phyloP scores from a whole-genome alignment of 2,797 vertebrate genomes.

The Epinephelus coioides region DNA sequence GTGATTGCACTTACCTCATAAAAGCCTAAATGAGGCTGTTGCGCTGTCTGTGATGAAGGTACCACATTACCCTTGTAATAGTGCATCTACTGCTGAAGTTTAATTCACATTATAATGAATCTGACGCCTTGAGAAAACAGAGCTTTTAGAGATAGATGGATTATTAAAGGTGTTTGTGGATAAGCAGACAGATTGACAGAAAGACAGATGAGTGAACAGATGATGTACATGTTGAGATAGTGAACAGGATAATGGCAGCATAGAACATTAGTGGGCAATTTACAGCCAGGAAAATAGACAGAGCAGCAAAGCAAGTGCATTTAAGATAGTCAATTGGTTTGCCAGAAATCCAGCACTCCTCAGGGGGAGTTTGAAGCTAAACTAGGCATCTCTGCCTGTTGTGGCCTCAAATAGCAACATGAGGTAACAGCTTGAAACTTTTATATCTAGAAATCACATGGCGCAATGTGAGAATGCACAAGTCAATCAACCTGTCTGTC shows the following conservation, averaged over 20 bases:
- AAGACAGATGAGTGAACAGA: conserved; percentile 36
- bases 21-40: conserved; percentile 31
- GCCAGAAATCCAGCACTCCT: conserved; percentile 35
- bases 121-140: conserved; percentile 38
- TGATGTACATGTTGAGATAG: conserved; percentile 38
- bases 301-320: conserved; percentile 32
- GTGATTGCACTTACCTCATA: conserved; percentile 30
- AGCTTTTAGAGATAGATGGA: conserved; percentile 39
- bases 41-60: conserved; percentile 46
- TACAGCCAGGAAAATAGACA: conserved; percentile 14
- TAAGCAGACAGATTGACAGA: conserved; percentile 31
- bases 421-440: conserved; percentile 66
- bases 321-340: conserved; percentile 31
- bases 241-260: conserved; percentile 29
- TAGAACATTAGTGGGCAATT: conserved; percentile 48
- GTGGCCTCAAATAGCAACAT: conserved; percentile 48
- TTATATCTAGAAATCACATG: conserved; percentile 37
- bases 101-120: conserved; percentile 39
- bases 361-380: conserved; percentile 39
- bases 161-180: conserved; percentile 38
- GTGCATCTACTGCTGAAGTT: conserved; percentile 45
- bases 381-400: conserved; percentile 28
- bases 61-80: conserved; percentile 69
- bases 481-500: conserved; percentile 31
- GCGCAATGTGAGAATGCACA: conserved; percentile 4